A percentile compares a stretch with the other conserved stretches of the same genome.
Conservation (phyloP, 2,797 vertebrate genomes). For the Microchirus variegatus region DNA sequence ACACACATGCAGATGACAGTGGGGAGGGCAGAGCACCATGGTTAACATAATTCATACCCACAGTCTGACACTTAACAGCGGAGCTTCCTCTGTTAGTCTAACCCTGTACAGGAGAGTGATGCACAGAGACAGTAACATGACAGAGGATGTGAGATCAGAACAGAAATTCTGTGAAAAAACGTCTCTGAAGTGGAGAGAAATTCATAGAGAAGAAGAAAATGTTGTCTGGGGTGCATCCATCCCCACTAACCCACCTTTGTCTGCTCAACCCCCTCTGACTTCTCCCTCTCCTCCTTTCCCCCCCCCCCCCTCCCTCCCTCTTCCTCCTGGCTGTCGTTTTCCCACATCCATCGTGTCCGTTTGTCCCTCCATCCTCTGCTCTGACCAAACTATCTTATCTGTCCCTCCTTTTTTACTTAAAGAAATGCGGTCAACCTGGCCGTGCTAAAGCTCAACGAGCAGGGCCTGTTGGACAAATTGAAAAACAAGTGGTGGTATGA, state of each 20-base stretch:
- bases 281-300: constrained; percentile 21
- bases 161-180: neutral
- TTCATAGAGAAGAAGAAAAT: constrained; percentile 53
- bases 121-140: neutral
- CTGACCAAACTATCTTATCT: constrained; percentile 98
- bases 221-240: constrained; percentile 60
- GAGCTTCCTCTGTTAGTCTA: constrained; percentile 18
- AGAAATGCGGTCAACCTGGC: constrained; percentile 99
- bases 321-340: constrained; percentile 54
- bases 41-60: constrained; percentile 47
- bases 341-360: constrained; percentile 66
- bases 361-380: constrained; percentile 80
- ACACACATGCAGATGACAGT: constrained; percentile 19
- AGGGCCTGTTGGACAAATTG: constrained; percentile 99
- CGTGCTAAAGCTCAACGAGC: constrained; percentile 99
- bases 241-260: constrained; percentile 53
- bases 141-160: neutral
- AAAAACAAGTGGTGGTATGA: constrained; percentile 99
- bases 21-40: constrained; percentile 51
- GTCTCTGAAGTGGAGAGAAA: constrained; percentile 11
- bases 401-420: constrained; percentile 88
- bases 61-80: constrained; percentile 34
- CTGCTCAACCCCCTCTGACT: constrained; percentile 49
- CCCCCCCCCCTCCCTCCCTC: constrained; percentile 34
- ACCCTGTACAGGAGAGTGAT: neutral